A percentile compares a stretch with the other conserved stretches of the same genome.
Conservation (phyloP, 2,113 vertebrate genomes). For the Rafetus swinhoei region DNA sequence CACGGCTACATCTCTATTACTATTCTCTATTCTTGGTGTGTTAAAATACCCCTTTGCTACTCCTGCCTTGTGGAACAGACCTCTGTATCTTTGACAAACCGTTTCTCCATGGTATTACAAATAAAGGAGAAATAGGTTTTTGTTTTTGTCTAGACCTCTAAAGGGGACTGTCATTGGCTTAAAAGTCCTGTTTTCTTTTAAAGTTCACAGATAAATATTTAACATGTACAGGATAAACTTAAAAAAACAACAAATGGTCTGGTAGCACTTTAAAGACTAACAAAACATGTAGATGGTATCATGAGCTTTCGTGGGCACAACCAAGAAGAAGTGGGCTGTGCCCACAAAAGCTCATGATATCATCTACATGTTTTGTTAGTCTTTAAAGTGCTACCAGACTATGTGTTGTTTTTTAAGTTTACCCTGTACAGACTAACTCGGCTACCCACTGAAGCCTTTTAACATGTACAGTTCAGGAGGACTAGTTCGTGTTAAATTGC, state of each 20-base stretch:
- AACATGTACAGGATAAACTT: neutral
- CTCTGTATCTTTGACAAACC: neutral
- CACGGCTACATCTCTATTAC: too few species aligned
- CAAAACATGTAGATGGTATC: too few species aligned
- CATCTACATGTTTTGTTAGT: too few species aligned
- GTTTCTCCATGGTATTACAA: neutral
- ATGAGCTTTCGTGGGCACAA: too few species aligned
- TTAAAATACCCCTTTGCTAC: neutral
- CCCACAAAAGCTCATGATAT: too few species aligned
- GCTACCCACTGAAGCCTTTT: too few species aligned
- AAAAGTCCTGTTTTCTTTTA: neutral
- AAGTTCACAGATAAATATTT: neutral
- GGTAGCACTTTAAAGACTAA: too few species aligned
- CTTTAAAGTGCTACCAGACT: too few species aligned
- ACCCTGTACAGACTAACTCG: too few species aligned
- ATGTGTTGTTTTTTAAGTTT: too few species aligned
- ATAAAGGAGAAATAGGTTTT: neutral
- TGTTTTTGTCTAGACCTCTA: neutral
- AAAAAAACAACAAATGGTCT: too few species aligned
- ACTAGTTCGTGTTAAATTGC: neutral
- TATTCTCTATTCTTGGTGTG: neutral
- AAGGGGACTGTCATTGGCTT: neutral
- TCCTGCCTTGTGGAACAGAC: neutral
- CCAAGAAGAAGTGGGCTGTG: too few species aligned
- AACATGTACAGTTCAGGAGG: neutral